Evolutionary conservation across 2,888 invertebrate species (phyloP).

Genomic region (Xestia xanthographa): DNA sequence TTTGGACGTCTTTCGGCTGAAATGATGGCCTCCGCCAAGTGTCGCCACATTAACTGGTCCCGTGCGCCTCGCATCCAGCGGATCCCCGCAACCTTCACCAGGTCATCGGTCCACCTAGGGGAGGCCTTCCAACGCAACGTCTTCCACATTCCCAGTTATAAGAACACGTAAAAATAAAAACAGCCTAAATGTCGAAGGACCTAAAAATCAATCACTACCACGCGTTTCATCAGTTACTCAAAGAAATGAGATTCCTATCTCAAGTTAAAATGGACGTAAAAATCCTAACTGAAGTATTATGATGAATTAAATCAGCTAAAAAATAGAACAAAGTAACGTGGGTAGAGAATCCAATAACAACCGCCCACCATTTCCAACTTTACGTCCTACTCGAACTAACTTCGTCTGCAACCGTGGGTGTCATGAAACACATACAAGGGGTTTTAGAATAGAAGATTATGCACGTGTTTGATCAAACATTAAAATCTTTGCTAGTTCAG

Average conservation of each 20-base stretch:
- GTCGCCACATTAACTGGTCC: no score
- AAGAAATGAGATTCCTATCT: not conserved
- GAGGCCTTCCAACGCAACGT: no score
- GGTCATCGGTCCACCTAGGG: no score
- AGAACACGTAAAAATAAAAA: not conserved
- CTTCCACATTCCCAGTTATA: not conserved
- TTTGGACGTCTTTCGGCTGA: no score
- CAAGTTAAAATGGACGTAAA: conserved; percentile 1
- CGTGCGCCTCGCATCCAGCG: no score
- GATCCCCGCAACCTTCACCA: no score
- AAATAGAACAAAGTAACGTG: conserved; percentile 25
- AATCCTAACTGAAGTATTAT: not conserved
- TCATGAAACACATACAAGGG: not conserved
- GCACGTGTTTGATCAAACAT: not conserved
- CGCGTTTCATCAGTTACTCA: not conserved
- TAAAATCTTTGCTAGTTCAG: not conserved
- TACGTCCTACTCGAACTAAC: not conserved
- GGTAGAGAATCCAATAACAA: conserved; percentile 16
- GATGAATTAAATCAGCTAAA: not conserved
- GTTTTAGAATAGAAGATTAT: not conserved
- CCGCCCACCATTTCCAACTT: not conserved
- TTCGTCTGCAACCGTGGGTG: conserved; percentile 3
- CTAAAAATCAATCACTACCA: not conserved
- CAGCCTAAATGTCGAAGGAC: not conserved
- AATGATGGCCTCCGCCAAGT: no score